phyloP scores from a whole-genome alignment of 2,113 vertebrate species.

The Seriola dumerili region DNA sequence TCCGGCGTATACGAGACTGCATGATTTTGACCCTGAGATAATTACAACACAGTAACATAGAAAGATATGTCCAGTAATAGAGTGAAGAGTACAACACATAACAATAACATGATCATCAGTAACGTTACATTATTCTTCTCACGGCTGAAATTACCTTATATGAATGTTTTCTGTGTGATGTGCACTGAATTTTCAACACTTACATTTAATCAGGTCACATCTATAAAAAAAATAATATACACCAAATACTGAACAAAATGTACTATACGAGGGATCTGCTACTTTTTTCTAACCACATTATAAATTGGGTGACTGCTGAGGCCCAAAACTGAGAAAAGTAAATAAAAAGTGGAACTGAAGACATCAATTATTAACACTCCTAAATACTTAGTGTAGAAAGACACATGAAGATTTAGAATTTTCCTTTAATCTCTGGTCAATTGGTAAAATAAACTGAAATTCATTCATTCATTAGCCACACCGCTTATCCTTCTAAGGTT shows the following conservation, averaged over 20 bases:
- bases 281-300: neutral
- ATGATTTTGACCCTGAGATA: conserved; percentile 80
- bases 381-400: neutral
- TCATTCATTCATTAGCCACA: too few relatives aligned
- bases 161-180: neutral
- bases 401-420: neutral
- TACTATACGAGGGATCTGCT: neutral
- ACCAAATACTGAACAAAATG: conserved; percentile 54
- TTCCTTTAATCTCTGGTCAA: neutral
- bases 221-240: conserved; percentile 63
- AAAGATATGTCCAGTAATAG: conserved; percentile 52
- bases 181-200: conserved; percentile 7
- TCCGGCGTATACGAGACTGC: conserved; percentile 21
- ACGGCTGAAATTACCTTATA: conserved; percentile 64
- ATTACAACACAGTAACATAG: conserved; percentile 68
- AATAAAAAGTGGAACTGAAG: neutral
- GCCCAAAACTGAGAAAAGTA: neutral
- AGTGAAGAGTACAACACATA: conserved; percentile 22
- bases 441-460: neutral
- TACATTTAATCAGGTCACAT: conserved; percentile 13
- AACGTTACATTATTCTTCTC: conserved; percentile 51
- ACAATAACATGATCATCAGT: conserved; percentile 24
- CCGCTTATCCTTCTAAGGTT: too few relatives aligned
- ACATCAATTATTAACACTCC: neutral
- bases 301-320: neutral